Conservation (phyloP, 2,797 vertebrate genomes). For the Buceros bicornis region DNA sequence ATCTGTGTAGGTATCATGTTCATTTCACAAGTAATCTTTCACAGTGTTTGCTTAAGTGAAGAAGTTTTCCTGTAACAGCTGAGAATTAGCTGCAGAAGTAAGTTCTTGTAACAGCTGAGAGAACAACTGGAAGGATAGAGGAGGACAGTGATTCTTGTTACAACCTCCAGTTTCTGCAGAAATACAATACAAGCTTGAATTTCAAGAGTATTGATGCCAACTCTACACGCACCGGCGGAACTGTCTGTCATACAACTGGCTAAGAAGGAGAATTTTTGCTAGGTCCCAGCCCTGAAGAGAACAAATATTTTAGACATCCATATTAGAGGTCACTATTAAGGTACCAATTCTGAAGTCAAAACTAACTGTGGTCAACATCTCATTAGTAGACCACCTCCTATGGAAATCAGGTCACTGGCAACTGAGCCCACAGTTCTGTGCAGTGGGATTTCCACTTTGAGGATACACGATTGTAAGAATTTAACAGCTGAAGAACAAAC, state of each 20-base stretch:
- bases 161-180: not conserved
- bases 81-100: not conserved
- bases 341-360: not conserved
- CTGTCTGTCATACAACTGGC: not conserved
- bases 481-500: not conserved
- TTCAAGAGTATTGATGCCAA: not conserved
- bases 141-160: not conserved
- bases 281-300: not conserved
- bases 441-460: not conserved
- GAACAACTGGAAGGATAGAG: constrained; percentile 24
- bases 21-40: constrained; percentile 1
- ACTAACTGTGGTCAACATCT: not conserved
- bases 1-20: not conserved
- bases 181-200: not conserved
- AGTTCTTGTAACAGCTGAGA: not conserved
- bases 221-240: not conserved
- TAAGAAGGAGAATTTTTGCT: not conserved
- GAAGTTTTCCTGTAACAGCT: not conserved
- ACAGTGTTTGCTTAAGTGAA: constrained; percentile 15
- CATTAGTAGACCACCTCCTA: not conserved
- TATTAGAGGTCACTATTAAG: not conserved
- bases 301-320: not conserved
- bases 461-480: not conserved
- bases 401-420: not conserved
- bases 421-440: not conserved